Evolutionary conservation across 2,113 vertebrate genomes (phyloP).

Genomic region (Hippopotamus amphibius): DNA sequence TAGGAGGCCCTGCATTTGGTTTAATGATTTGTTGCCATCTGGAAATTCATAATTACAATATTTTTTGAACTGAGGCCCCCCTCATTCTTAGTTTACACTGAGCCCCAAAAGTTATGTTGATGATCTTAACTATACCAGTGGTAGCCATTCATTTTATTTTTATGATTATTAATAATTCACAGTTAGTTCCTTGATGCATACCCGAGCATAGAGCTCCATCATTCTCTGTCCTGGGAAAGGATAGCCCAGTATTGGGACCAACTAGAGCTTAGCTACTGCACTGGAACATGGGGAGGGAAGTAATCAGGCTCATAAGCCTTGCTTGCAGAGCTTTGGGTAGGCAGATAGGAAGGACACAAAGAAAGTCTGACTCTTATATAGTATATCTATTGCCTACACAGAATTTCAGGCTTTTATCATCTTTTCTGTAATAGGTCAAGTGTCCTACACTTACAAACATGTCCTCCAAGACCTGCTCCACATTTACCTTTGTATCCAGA

Average conservation of each 20-base stretch:
- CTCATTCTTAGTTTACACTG: neutral
- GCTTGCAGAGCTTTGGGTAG: neutral
- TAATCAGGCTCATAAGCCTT: neutral
- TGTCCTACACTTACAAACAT: neutral
- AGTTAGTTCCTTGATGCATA: neutral
- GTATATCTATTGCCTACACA: neutral
- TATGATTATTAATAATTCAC: constrained; percentile 1
- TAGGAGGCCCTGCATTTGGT: neutral
- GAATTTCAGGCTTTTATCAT: neutral
- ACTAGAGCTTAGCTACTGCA: neutral
- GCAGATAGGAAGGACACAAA: neutral
- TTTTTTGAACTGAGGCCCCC: neutral
- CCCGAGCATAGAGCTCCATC: neutral
- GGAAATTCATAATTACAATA: neutral
- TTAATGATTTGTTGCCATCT: constrained; percentile 11
- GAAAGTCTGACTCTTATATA: neutral
- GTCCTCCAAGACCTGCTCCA: neutral
- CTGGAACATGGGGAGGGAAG: neutral
- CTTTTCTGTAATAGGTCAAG: neutral
- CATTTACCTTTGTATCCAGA: neutral
- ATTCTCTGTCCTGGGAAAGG: neutral
- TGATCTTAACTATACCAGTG: neutral
- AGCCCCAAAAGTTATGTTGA: neutral
- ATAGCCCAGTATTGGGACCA: neutral
- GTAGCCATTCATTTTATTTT: neutral